Base-by-base conservation (phyloP, 2,888 invertebrate genomes). In the Argyra leucocephala region DNA sequence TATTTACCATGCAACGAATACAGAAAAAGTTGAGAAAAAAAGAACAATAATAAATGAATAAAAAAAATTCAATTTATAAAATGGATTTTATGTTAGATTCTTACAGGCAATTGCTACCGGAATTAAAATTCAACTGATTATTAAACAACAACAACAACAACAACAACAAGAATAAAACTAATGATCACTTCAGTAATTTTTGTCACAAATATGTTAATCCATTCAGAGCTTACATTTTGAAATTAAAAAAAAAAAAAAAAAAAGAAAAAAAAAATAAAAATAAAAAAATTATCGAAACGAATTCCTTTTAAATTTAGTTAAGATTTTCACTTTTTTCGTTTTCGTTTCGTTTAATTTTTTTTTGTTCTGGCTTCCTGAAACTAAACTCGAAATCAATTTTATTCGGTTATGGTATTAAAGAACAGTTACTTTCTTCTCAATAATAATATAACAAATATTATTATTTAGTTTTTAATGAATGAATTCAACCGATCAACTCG, bases 21-120 rank as follows among this genome's bases (percentile, higher is more conserved):
- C 31, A 31, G 10, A 31, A 31, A 31, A 31, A n/a, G n/a, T n/a
- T n/a, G n/a, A n/a, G n/a, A n/a, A 31, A 31, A 31, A 31, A 31
- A 31, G 31, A 31, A 31, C 31, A 31, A 10, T 10, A 48, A 48
- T 15, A 48, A 48, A 48, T 18, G 15, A 15, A 48, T 5, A 48
- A 48, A 48, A 48, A 48, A 48, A 48, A 48, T n/a, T 1, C 12
- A 15, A 18, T 15, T 48, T 48, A 18, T 48, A 48, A 18, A 48
- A 15, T 18, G 48, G 48, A 48, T 18, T 48, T 48, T 18, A 48
- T 48, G 48, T 48, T 48, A 48, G 48, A 48, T 48, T 48, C 18
- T 48, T 48, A 48, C 48, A 48, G 6, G 48, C 48, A 48, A 48
- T 48, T 48, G 48, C 48, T 48, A 48, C 48, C 48, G 48, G 48